These are phyloP conservation scores for Phylloscopus whistleri DNA, from an alignment of 2,113 vertebrate genomes.

Conservation along the genomic window DNA sequence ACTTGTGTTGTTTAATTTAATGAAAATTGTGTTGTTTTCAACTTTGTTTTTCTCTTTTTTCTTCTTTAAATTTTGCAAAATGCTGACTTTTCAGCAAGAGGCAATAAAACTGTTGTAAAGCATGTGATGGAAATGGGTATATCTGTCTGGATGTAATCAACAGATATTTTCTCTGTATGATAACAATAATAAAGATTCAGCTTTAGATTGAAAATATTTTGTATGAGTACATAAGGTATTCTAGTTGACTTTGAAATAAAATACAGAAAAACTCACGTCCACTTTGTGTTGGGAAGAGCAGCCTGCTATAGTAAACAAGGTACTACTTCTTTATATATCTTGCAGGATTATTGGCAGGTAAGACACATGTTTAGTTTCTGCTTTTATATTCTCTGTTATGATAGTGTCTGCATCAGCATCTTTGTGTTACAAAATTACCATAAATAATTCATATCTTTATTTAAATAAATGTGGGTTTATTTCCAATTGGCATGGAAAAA, in stretches of 20 bases:
- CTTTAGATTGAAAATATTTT: neutral
- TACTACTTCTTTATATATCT: neutral
- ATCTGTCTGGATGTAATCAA: neutral
- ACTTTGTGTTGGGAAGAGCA: neutral
- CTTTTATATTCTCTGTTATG: neutral
- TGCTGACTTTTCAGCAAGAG: neutral
- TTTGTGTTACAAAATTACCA: neutral
- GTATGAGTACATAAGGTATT: neutral
- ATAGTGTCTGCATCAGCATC: neutral
- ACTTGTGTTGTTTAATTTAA: neutral
- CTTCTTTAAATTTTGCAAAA: neutral
- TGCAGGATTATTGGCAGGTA: neutral
- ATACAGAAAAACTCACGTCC: neutral
- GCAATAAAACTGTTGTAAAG: neutral
- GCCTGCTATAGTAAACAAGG: neutral
- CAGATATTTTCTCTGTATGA: neutral
- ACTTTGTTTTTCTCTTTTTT: neutral
- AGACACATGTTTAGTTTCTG: neutral
- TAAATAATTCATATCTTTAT: constrained; percentile 46
- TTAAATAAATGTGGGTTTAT: constrained; percentile 43
- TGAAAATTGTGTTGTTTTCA: neutral
- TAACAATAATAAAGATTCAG: neutral
- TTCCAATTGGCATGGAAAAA: constrained; percentile 6
- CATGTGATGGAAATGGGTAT: neutral
- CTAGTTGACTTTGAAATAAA: neutral